These are phyloP conservation scores for Pecten maximus DNA, from an alignment of 2,888 invertebrate genomes.

Conservation along the genomic window DNA sequence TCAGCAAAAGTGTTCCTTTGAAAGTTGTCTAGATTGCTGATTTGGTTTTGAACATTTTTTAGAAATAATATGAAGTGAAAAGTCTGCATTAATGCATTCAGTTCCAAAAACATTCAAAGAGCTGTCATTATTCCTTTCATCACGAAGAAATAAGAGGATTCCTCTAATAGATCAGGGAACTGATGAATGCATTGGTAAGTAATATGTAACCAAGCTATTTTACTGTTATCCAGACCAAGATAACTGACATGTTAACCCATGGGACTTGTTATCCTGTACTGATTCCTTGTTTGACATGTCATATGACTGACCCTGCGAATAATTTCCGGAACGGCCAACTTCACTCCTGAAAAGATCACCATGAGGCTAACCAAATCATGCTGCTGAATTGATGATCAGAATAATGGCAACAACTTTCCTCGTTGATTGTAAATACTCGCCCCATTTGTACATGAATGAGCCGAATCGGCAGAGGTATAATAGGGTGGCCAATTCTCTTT, in stretches of 20 bases:
- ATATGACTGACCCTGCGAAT: background rate
- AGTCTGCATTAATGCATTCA: background rate
- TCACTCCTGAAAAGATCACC: background rate
- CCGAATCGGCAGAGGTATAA: background rate
- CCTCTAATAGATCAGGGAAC: background rate
- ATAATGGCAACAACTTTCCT: background rate
- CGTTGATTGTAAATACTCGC: background rate
- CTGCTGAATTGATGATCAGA: background rate
- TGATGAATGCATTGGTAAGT: background rate
- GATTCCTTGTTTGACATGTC: background rate
- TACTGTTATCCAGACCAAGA: background rate
- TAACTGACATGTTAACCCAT: background rate
- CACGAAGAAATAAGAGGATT: background rate
- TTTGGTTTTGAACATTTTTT: no score
- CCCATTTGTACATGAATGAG: conserved; percentile 6
- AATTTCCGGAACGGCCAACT: background rate
- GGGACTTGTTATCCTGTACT: background rate
- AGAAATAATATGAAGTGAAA: no score
- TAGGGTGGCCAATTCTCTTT: background rate
- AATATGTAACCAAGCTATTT: background rate
- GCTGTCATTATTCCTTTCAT: background rate
- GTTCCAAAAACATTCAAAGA: background rate
- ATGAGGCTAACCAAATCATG: conserved; percentile 13
- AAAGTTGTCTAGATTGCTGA: no score
- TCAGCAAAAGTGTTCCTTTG: no score